Evolutionary conservation across 2,888 invertebrate species (phyloP), one percentile per base, ranked within the genome.

Genomic region (Strigamia crassipes): DNA sequence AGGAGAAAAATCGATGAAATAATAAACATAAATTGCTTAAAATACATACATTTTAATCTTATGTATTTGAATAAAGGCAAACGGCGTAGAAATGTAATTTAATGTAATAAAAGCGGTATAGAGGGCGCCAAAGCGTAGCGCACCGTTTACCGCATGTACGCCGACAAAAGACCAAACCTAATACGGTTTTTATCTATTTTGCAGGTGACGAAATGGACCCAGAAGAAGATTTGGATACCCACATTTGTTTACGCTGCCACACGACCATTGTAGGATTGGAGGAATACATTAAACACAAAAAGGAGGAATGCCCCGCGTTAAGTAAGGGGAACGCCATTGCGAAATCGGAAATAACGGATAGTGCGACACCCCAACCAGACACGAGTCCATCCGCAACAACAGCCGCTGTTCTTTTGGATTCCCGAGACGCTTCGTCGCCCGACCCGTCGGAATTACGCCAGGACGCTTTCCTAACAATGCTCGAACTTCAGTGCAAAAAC

Each of bases 211-310:
- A 31, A 23, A 84, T 82, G 82, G 84, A 84, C 23, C 41, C 38
- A 38, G 85, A 86, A 6, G 85, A 86, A 5, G 93, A 95, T 79
- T 94, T 94, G 82, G 95, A 96, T 88, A 92, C 91, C 5, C 96
- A 97, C 86, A 91, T 94, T 84, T 97, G 96, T 88, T 92, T 96
- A 85, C 94, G 94, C 86, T 97, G 96, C 89, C 93, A 94, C 85
- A 87, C 90, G 21, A 95, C 96, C 3, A 92, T 96, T 83, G 89
- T 92, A 51, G 96, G 96, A 0, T 89, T 97, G n/a, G 93, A 94
- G 66, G 94, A 93, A 87, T 97, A 97, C 87, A 92, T 97, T 34
- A 91, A 91, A 56, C 96, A 97, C 86, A 91, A 96, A 73, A 94
- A 94, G 86, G 89, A 90, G 42, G 91, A 91, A 84, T 95, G 95